phyloP scores from a whole-genome alignment of 2,888 invertebrate genomes.

The Eristalis pertinax region DNA sequence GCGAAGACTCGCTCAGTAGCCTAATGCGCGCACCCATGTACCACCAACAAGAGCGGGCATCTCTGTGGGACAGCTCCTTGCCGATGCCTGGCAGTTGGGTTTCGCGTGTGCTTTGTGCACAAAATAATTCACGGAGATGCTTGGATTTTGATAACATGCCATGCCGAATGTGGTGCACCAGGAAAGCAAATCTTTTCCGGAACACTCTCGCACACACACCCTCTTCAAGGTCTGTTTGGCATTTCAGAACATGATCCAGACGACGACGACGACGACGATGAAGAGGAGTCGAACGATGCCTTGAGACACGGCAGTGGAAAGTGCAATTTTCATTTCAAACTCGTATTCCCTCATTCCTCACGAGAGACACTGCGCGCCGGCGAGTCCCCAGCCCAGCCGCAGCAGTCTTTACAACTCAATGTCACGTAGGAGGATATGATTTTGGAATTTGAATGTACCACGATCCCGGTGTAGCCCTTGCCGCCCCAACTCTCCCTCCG shows the following conservation, averaged over 20 bases:
- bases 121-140: constrained; percentile 69
- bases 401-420: constrained; percentile 57
- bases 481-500: neutral
- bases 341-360: constrained; percentile 57
- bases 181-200: constrained; percentile 54
- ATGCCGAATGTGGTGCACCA: constrained; percentile 64
- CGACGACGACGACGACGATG: neutral
- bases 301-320: constrained; percentile 47
- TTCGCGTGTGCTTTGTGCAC: constrained; percentile 56
- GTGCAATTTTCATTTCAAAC: constrained; percentile 69
- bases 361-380: constrained; percentile 5
- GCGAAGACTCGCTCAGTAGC: constrained; percentile 29
- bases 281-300: neutral
- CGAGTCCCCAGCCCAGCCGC: neutral
- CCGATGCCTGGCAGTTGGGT: constrained; percentile 17
- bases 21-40: constrained; percentile 51
- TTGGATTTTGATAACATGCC: constrained; percentile 63
- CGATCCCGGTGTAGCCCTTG: neutral
- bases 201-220: constrained; percentile 28
- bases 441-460: constrained; percentile 56
- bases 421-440: constrained; percentile 71
- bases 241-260: constrained; percentile 45
- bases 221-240: constrained; percentile 70
- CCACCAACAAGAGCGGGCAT: neutral
- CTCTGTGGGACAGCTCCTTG: constrained; percentile 23